Conservation (phyloP, 2,888 invertebrate genomes). For the Tanaodytes sp. region DNA sequence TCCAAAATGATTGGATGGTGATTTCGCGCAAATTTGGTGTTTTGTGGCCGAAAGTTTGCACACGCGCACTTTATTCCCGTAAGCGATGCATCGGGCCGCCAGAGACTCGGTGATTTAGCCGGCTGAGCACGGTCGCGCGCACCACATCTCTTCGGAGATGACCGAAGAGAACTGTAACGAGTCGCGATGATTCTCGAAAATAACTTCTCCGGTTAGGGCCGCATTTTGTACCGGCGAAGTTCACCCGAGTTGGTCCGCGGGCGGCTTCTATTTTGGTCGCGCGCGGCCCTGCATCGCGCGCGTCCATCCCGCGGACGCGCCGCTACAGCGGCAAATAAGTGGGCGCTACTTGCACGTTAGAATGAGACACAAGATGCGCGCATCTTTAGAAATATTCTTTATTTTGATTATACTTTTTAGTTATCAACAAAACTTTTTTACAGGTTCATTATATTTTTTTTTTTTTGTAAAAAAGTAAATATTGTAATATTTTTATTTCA, state of each 20-base stretch:
- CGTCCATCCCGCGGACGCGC: conserved; percentile 53
- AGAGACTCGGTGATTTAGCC: no score
- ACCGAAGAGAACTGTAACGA: conserved; percentile 63
- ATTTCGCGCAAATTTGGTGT: no score
- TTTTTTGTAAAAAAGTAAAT: no score
- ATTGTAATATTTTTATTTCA: no score
- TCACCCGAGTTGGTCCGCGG: conserved; percentile 9
- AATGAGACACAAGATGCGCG: no score
- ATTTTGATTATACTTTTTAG: not conserved
- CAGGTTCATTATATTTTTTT: no score
- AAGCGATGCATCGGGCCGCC: no score
- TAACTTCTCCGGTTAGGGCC: conserved; percentile 66
- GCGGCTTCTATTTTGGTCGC: conserved; percentile 39
- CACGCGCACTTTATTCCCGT: no score
- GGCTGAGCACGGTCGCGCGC: conserved; percentile 49
- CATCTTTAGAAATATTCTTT: not conserved
- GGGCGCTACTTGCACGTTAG: conserved; percentile 57
- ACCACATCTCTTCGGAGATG: conserved; percentile 61
- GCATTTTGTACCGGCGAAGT: conserved; percentile 59
- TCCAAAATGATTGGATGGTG: no score
- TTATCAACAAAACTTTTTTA: no score
- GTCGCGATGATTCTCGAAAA: conserved; percentile 62
- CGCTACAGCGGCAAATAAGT: conserved; percentile 58
- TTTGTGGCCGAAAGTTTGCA: no score
- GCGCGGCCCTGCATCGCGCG: conserved; percentile 65